Evolutionary conservation across 2,113 vertebrate genomes (phyloP).

Genomic region (Seriola rivoliana): DNA sequence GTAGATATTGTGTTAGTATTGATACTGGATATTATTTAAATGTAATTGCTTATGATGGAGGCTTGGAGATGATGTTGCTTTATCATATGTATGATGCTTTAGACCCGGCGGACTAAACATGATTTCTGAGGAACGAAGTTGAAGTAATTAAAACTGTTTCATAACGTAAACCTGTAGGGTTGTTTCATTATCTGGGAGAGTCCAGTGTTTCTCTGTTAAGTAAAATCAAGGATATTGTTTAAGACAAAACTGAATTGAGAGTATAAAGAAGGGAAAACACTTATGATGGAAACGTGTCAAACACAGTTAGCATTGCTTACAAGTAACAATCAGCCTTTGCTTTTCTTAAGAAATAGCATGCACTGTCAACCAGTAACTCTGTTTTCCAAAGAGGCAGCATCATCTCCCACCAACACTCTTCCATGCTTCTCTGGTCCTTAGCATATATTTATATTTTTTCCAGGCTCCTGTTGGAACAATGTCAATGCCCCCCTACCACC

Average conservation of each 20-base stretch:
- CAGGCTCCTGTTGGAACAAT: slow-evolving; percentile 61
- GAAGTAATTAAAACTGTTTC: no score
- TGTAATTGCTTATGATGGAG: no score
- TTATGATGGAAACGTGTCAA: neutral
- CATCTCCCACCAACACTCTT: slow-evolving; percentile 10
- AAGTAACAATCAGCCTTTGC: slow-evolving; percentile 53
- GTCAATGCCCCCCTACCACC: slow-evolving; percentile 29
- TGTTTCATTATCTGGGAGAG: no score
- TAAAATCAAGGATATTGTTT: neutral
- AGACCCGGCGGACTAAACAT: no score
- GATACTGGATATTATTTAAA: no score
- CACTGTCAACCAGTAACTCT: slow-evolving; percentile 12
- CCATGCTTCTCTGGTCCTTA: slow-evolving; percentile 7
- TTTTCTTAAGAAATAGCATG: slow-evolving; percentile 48
- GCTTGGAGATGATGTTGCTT: no score
- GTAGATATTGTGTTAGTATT: no score
- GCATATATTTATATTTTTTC: slow-evolving; percentile 53
- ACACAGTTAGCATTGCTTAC: slow-evolving; percentile 22
- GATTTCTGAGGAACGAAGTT: no score
- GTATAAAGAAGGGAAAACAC: neutral
- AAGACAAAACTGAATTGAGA: neutral
- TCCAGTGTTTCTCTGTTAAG: neutral
- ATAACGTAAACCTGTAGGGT: no score
- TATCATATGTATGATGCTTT: no score
- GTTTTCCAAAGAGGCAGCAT: slow-evolving; percentile 25